phyloP scores from a whole-genome alignment of 2,797 vertebrate genomes.

The Ciconia nigra region DNA sequence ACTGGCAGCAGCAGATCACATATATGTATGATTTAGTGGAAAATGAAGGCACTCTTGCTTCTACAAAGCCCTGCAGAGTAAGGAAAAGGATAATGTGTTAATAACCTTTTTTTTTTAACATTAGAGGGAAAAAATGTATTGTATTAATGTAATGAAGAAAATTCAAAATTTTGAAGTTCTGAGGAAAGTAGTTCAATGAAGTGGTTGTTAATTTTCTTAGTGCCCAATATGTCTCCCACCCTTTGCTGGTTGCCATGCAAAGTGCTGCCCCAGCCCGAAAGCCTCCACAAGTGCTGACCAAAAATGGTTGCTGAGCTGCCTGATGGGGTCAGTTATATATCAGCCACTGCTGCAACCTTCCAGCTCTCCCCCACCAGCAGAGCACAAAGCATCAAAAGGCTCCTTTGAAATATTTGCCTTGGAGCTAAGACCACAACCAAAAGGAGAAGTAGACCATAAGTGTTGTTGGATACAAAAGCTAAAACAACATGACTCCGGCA shows the following conservation, averaged over 20 bases:
- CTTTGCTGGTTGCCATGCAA: not conserved
- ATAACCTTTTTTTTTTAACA: not conserved
- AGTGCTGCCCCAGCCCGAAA: not conserved
- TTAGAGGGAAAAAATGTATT: not conserved
- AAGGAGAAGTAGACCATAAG: not conserved
- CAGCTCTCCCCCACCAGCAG: not conserved
- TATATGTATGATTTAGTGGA: not conserved
- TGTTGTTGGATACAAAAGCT: not conserved
- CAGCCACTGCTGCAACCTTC: not conserved
- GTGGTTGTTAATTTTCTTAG: not conserved
- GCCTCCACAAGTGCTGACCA: not conserved
- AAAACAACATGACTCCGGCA: not conserved
- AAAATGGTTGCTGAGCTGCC: not conserved
- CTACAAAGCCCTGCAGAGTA: not conserved
- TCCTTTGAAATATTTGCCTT: not conserved
- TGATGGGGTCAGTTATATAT: not conserved
- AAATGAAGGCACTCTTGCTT: not conserved
- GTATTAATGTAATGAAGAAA: not conserved
- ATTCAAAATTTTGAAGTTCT: not conserved
- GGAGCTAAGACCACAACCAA: not conserved
- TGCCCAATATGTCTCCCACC: too few species aligned
- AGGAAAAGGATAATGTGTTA: not conserved
- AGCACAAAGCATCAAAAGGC: not conserved
- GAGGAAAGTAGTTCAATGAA: not conserved
- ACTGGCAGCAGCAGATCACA: not conserved